phyloP scores from a whole-genome alignment of 2,888 invertebrate species.

The Labia minor region DNA sequence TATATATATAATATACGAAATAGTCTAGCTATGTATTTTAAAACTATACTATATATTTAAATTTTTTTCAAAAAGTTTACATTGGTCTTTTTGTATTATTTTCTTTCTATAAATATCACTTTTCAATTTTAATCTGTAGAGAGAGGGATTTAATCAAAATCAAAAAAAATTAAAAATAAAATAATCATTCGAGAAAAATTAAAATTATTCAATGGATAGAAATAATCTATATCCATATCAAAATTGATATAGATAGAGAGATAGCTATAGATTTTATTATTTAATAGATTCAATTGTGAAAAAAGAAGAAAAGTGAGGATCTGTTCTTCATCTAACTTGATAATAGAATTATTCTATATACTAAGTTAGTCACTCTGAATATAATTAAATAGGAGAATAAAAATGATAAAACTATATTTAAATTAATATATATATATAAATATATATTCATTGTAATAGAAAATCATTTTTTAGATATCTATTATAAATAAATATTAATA shows the following conservation, averaged over 20 bases:
- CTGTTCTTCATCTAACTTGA: background rate
- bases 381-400: too few species aligned
- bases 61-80: background rate
- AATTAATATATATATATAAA: too few species aligned
- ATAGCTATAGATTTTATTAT: too few species aligned
- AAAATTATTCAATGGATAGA: background rate
- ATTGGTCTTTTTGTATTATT: background rate
- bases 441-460: too few species aligned
- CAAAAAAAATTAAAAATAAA: background rate
- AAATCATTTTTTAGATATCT: too few species aligned
- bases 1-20: background rate
- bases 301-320: background rate
- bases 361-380: too few species aligned
- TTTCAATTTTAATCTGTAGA: background rate
- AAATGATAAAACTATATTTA: too few species aligned
- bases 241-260: too few species aligned
- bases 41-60: background rate
- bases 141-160: background rate
- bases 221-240: too few species aligned
- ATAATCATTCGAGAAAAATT: background rate
- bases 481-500: too few species aligned
- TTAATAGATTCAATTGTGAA: background rate
- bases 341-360: background rate
- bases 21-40: background rate
- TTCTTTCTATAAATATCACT: background rate